phyloP scores from a whole-genome alignment of 2,797 vertebrate genomes.

The Euphonia xanthogaster region DNA sequence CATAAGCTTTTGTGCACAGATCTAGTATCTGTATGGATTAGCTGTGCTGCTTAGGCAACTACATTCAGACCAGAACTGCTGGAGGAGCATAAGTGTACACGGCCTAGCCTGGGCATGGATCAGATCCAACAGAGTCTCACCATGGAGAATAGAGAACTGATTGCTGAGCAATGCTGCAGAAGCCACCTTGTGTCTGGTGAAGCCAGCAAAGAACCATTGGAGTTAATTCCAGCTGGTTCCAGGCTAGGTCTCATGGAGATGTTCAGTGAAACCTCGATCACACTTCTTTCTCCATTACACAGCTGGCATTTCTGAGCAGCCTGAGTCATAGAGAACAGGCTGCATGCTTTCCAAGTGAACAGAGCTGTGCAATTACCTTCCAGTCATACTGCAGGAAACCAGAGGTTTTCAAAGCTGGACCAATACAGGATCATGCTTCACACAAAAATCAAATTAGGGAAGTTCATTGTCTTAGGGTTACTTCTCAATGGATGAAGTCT shows the following conservation, averaged over 20 bases:
- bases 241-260: background rate
- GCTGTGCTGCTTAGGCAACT: background rate
- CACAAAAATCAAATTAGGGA: background rate
- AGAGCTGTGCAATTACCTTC: background rate
- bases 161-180: background rate
- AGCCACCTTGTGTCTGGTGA: background rate
- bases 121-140: background rate
- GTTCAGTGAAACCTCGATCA: background rate
- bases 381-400: background rate
- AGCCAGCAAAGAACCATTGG: background rate
- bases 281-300: background rate
- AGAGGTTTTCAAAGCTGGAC: background rate
- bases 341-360: background rate
- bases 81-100: accelerated
- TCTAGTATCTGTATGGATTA: background rate
- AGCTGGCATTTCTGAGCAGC: background rate
- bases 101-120: background rate
- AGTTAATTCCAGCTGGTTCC: background rate
- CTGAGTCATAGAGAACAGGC: background rate
- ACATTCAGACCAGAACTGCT: background rate
- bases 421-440: background rate
- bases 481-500: background rate
- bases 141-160: background rate
- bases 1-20: background rate
- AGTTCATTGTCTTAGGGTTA: background rate